A percentile compares a stretch with the other conserved stretches of the same genome.
These are phyloP conservation scores for Nymphalis c-album DNA, from an alignment of 2,888 invertebrate species.

Conservation along the genomic window DNA sequence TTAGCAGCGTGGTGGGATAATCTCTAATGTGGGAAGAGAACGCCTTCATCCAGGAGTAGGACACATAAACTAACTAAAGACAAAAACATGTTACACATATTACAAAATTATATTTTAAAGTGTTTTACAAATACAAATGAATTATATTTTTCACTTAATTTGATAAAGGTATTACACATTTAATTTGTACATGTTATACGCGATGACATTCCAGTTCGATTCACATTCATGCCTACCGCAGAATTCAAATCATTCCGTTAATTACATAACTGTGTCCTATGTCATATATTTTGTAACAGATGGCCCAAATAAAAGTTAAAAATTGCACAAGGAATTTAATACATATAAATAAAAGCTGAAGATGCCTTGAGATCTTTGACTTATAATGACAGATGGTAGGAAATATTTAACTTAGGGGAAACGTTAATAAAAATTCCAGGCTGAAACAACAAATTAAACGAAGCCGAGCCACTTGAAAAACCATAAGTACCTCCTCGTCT, in stretches of 20 bases:
- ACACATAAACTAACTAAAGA: too few relatives aligned
- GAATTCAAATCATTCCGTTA: conserved; percentile 32
- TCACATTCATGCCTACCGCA: conserved; percentile 33
- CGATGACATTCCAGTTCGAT: conserved; percentile 29
- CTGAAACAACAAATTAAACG: conserved; percentile 82
- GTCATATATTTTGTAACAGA: conserved; percentile 3
- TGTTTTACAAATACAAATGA: too few relatives aligned
- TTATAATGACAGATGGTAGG: conserved; percentile 36
- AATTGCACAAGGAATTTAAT: conserved; percentile 5
- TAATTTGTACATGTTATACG: conserved; percentile 13
- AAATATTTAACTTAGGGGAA: conserved; percentile 76
- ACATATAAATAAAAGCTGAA: conserved; percentile 8
- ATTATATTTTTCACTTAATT: too few relatives aligned
- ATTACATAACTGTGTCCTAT: conserved; percentile 16
- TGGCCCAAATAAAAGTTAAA: conserved; percentile 1
- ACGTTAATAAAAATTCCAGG: conserved; percentile 80
- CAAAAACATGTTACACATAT: too few relatives aligned
- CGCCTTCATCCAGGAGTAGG: too few relatives aligned
- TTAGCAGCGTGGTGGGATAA: background rate
- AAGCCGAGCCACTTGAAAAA: conserved; percentile 81
- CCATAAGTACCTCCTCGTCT: conserved; percentile 80
- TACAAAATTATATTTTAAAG: too few relatives aligned
- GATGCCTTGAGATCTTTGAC: conserved; percentile 15
- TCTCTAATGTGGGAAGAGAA: too few relatives aligned
- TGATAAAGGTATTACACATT: background rate